phyloP scores from a whole-genome alignment of 2,113 vertebrate genomes.

The Suncus etruscus region DNA sequence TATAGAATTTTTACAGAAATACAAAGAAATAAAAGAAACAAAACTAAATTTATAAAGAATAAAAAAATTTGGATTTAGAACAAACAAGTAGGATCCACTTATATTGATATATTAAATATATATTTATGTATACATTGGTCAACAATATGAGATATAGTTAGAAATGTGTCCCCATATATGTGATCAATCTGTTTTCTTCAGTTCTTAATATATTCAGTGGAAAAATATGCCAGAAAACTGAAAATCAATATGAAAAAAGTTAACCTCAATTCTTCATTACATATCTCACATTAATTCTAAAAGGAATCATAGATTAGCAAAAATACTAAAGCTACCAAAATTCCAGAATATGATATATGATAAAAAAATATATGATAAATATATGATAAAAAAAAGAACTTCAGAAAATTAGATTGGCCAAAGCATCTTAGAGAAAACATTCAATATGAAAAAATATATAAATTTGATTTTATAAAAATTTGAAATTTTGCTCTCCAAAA shows the following conservation, averaged over 20 bases:
- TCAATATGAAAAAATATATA: background rate
- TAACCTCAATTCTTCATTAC: background rate
- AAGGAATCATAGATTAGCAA: background rate
- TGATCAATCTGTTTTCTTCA: background rate
- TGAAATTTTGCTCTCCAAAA: conserved; percentile 2
- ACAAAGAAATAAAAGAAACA: background rate
- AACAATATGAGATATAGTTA: background rate
- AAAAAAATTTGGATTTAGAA: background rate
- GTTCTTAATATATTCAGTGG: background rate
- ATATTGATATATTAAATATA: background rate
- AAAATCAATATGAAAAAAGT: conserved; percentile 23
- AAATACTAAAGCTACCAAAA: background rate
- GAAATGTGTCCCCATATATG: background rate
- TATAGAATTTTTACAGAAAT: background rate
- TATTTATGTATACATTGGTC: background rate
- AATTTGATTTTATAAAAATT: conserved; percentile 20
- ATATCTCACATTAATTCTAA: conserved; percentile 38
- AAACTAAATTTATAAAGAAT: background rate
- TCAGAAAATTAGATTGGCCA: background rate
- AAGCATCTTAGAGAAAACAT: conserved; percentile 2
- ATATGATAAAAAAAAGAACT: background rate
- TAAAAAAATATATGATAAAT: background rate
- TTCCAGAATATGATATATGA: background rate
- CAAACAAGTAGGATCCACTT: background rate
- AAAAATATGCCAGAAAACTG: background rate